Conservation (phyloP, 35 echinoderm and acorn worm genomes). For the Ptychodera flava region DNA sequence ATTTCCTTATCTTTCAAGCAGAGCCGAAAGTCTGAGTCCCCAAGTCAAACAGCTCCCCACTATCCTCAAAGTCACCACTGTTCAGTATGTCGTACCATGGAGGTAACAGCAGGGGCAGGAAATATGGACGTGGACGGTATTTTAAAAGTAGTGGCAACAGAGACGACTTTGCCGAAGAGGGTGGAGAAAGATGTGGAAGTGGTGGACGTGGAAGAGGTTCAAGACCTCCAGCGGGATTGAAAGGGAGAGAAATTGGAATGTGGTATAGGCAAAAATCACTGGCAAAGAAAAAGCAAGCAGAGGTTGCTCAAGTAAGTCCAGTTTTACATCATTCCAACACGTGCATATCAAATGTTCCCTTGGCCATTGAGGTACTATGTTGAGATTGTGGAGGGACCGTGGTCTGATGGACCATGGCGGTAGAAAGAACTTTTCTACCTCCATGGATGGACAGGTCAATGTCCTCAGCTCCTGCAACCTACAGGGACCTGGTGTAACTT, state of each 20-base stretch:
- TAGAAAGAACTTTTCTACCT: background rate
- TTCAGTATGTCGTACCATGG: background rate
- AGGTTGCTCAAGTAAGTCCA: slow-evolving; percentile 38
- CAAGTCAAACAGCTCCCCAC: no score
- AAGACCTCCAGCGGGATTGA: slow-evolving; percentile 54
- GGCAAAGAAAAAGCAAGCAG: slow-evolving; percentile 36
- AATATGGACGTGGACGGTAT: background rate
- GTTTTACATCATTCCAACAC: background rate
- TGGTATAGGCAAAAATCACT: slow-evolving; percentile 59
- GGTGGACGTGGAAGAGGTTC: background rate
- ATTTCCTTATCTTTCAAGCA: no score
- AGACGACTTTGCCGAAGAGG: background rate
- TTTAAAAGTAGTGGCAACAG: background rate
- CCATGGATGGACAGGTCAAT: no score
- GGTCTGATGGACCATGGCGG: background rate
- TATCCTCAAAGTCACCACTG: no score
- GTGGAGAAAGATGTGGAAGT: background rate
- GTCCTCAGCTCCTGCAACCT: no score
- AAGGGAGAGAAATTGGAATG: slow-evolving; percentile 77
- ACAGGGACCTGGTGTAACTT: no score
- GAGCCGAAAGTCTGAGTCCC: no score
- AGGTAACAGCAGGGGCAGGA: background rate
- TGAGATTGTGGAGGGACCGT: no score
- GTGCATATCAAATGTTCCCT: background rate
- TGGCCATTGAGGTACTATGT: no score